phyloP scores from a whole-genome alignment of 1,140 invertebrate genomes.

The Diplogasteroides magnus region DNA sequence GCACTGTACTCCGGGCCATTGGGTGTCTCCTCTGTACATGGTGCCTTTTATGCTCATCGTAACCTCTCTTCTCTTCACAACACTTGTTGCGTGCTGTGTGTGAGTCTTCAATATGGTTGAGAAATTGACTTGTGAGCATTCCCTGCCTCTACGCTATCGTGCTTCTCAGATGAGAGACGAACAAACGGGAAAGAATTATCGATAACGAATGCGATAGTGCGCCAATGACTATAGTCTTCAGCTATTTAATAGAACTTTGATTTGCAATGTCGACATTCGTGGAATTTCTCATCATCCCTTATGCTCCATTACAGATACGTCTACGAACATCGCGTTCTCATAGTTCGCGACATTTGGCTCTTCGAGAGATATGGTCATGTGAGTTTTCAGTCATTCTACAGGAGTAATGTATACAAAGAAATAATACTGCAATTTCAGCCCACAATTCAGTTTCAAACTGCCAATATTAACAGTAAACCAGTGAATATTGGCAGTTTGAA shows the following conservation, averaged over 20 bases:
- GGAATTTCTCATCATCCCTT: not conserved
- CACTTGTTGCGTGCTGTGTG: constrained; percentile 95
- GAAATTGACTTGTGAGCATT: no score
- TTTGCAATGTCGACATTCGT: not conserved
- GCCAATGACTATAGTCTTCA: no score
- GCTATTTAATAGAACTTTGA: not conserved
- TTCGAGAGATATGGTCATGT: constrained; percentile 87
- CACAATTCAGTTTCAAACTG: no score
- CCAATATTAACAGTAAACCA: no score
- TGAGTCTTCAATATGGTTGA: not conserved
- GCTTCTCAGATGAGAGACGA: constrained; percentile 1
- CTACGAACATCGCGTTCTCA: constrained; percentile 87
- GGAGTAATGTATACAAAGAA: constrained; percentile 66
- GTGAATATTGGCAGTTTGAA: no score
- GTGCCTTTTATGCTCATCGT: constrained; percentile 79
- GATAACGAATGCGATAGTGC: no score
- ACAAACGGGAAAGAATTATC: constrained; percentile 12
- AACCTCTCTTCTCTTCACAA: constrained; percentile 92
- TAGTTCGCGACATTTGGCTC: constrained; percentile 96
- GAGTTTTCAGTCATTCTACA: not conserved
- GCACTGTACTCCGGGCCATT: constrained; percentile 25
- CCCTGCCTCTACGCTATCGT: not conserved
- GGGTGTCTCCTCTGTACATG: constrained; percentile 21
- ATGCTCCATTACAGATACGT: constrained; percentile 67
- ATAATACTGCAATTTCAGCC: constrained; percentile 78